Percentiles rank a stretch among this genome's conserved stretches.
phyloP scores from a whole-genome alignment of 1,140 invertebrate genomes.

The Tribolium castaneum region DNA sequence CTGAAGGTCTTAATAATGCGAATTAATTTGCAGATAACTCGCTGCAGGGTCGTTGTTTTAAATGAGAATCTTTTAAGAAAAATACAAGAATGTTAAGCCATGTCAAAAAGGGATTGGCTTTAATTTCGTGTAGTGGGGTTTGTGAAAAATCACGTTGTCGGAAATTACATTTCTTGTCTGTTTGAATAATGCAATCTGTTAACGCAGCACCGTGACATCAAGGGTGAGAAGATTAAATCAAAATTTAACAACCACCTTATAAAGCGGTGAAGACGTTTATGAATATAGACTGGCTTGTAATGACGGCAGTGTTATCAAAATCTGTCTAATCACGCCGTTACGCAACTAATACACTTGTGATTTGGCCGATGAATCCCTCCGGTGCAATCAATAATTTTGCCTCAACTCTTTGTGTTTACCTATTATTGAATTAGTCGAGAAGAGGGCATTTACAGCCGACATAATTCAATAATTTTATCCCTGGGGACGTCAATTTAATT shows the following conservation, averaged over 20 bases:
- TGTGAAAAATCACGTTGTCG: constrained; percentile 49
- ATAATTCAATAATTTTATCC: constrained; percentile 20
- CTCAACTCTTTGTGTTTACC: constrained; percentile 17
- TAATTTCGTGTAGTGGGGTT: constrained; percentile 29
- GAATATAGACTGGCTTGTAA: constrained; percentile 53
- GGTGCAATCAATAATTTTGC: constrained; percentile 26
- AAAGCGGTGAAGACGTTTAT: constrained; percentile 51
- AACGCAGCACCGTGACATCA: constrained; percentile 50
- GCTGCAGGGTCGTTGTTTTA: neutral
- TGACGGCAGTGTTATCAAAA: constrained; percentile 47
- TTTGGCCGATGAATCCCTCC: neutral
- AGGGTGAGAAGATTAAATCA: constrained; percentile 55
- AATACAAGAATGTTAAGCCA: constrained; percentile 5
- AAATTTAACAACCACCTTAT: constrained; percentile 54
- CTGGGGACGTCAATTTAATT: constrained; percentile 15
- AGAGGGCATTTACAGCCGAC: constrained; percentile 15
- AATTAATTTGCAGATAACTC: constrained; percentile 31
- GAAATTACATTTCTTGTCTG: constrained; percentile 56
- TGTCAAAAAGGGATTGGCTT: constrained; percentile 20
- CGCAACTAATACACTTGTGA: constrained; percentile 6
- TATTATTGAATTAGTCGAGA: constrained; percentile 28
- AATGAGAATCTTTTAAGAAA: constrained; percentile 12
- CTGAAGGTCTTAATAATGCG: constrained; percentile 4
- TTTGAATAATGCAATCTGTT: constrained; percentile 55
- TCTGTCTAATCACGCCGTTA: constrained; percentile 30